These are phyloP conservation scores for Drosophila simulans DNA, from an alignment of 1,140 invertebrate genomes.

Conservation along the genomic window DNA sequence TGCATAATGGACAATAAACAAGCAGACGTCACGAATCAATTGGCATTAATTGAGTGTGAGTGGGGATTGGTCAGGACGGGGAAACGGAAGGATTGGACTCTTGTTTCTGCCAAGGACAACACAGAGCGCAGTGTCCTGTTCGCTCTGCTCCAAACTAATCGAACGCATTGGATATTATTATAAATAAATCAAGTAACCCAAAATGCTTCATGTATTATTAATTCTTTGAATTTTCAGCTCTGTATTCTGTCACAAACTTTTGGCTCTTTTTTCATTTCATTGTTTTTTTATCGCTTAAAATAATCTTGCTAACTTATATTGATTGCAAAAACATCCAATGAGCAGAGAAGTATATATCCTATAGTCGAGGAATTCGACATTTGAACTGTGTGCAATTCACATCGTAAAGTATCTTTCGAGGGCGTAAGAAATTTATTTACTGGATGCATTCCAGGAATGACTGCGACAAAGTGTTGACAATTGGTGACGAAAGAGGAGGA, in stretches of 20 bases:
- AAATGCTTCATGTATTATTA: no score
- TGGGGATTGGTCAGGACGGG: conserved; percentile 1
- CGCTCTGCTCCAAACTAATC: no score
- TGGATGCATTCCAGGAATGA: conserved; percentile 8
- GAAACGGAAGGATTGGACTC: not conserved
- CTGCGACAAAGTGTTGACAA: conserved; percentile 36
- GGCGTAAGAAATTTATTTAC: conserved; percentile 27
- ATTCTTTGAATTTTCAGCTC: no score
- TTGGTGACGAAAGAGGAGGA: conserved; percentile 15
- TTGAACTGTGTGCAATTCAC: not conserved
- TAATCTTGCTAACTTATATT: no score
- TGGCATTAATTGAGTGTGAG: conserved; percentile 64
- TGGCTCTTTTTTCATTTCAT: no score
- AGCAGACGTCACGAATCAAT: conserved; percentile 70
- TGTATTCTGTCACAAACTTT: no score
- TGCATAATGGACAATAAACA: conserved; percentile 42
- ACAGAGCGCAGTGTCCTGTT: not conserved
- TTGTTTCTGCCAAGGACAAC: conserved; percentile 20
- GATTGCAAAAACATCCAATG: no score
- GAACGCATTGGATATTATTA: no score
- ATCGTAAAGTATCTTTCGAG: conserved; percentile 1
- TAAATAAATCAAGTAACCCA: no score
- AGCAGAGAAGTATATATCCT: no score
- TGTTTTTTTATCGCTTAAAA: no score
- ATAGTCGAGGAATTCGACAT: no score